Percentiles rank a stretch among this genome's conserved stretches.
Conservation (phyloP, 2,888 invertebrate species). For the Cheilosia pagana region DNA sequence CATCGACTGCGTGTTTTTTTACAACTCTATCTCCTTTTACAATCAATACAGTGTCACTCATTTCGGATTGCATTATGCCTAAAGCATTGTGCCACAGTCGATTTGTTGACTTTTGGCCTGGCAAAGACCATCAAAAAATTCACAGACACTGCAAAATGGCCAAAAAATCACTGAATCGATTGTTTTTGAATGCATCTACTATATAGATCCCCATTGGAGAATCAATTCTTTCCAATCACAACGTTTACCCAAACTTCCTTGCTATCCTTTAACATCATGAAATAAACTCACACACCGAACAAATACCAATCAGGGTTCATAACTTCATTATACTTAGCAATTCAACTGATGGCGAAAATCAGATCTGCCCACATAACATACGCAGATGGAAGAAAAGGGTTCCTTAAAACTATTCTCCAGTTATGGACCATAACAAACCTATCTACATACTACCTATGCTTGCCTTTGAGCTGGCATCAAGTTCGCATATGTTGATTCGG, state of each 20-base stretch:
- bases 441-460: not conserved
- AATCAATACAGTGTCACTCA: too few relatives aligned
- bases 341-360: not conserved
- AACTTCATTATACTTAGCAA: constrained; percentile 38
- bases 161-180: too few relatives aligned
- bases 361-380: not conserved
- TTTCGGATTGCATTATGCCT: too few relatives aligned
- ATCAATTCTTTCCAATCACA: not conserved
- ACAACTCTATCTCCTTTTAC: too few relatives aligned
- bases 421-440: not conserved
- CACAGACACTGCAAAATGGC: too few relatives aligned
- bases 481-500: not conserved
- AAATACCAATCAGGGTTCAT: constrained; percentile 3
- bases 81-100: too few relatives aligned
- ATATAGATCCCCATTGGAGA: not conserved
- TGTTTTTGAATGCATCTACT: too few relatives aligned
- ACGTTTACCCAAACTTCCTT: not conserved
- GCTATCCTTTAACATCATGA: not conserved
- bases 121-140: too few relatives aligned
- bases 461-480: not conserved
- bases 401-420: not conserved
- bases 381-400: not conserved
- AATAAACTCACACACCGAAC: not conserved
- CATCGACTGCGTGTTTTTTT: too few relatives aligned
- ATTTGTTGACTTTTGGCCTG: too few relatives aligned